Evolutionary conservation across 2,888 invertebrate genomes (phyloP), one percentile per base, ranked within the genome.

Genomic region (Eilema sororculum): DNA sequence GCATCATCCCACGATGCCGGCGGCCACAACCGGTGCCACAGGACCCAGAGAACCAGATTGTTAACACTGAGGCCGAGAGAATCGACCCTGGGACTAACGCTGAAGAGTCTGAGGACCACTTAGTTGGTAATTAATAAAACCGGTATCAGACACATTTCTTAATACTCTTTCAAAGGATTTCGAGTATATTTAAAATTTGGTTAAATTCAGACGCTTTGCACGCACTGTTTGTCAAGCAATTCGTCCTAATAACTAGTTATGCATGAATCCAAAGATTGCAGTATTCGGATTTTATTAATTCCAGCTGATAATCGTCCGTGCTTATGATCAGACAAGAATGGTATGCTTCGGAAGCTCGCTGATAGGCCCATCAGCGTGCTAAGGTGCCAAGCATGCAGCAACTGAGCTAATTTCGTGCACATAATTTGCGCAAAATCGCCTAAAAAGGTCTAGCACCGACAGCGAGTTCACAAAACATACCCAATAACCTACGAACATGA

Each of bases 1-100:
- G 97, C 60, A 87, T 97, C 0, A 78, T 97, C 6, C 90, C 86
- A 68, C 84, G 77, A 37, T 93, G 78, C 85, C 84, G 82, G 72
- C 73, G 78, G 6, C 66, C 69, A 6, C 70, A 57, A 5, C 28
- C 67, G 4, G 77, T 65, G 0, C 72, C 74, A n/a, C 73, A 82
- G 10, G 83, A 83, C 59, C 69, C 81, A 4, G 87, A 86, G 62
- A 78, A 63, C 64, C 80, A 83, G 20, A 79, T 80, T 6, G 86
- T 86, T 9, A 79, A 83, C 74, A 68, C 81, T 0, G 84, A 85
- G 3, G 84, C 87, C 6, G 86, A 84, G 33, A 75, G 68, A 16
- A 68, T 72, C 10, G 76, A 84, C 13, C 57, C 70, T 6, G 83
- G 76, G 16, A 73, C 68, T 6, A 37, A 56, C 56, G 67, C 25